These are phyloP conservation scores for Papilio dardanus DNA, from an alignment of 1,140 invertebrate species.

Conservation along the genomic window DNA sequence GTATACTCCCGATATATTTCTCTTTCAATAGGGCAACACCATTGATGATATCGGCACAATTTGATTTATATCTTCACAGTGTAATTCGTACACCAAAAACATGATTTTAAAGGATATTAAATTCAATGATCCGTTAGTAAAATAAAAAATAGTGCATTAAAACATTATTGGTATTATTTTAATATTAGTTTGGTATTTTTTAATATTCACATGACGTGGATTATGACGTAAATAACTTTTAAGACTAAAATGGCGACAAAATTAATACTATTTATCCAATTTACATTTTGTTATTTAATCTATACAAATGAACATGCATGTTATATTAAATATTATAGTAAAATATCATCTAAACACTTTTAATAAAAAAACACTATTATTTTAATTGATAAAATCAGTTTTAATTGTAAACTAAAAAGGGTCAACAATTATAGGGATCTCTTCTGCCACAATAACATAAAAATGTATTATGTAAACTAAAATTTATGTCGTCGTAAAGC, in stretches of 20 bases:
- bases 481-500: conserved; percentile 6
- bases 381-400: conserved; percentile 70
- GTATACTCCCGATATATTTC: conserved; percentile 64
- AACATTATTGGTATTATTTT: background rate
- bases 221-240: background rate
- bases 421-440: background rate
- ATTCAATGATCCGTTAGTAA: conserved; percentile 42
- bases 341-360: conserved; percentile 45
- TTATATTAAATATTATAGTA: background rate
- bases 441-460: conserved; percentile 16
- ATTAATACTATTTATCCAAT: background rate
- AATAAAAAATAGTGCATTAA: conserved; percentile 18
- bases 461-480: background rate
- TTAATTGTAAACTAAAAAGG: conserved; percentile 71
- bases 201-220: background rate
- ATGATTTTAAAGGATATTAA: conserved; percentile 43
- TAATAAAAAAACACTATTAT: conserved; percentile 42
- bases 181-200: background rate
- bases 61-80: conserved; percentile 68
- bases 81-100: conserved; percentile 50
- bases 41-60: conserved; percentile 61
- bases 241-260: background rate
- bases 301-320: background rate
- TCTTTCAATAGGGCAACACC: conserved; percentile 63
- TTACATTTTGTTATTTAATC: background rate